Evolutionary conservation across 2,113 vertebrate genomes (phyloP).

Genomic region (Oceanites oceanicus): DNA sequence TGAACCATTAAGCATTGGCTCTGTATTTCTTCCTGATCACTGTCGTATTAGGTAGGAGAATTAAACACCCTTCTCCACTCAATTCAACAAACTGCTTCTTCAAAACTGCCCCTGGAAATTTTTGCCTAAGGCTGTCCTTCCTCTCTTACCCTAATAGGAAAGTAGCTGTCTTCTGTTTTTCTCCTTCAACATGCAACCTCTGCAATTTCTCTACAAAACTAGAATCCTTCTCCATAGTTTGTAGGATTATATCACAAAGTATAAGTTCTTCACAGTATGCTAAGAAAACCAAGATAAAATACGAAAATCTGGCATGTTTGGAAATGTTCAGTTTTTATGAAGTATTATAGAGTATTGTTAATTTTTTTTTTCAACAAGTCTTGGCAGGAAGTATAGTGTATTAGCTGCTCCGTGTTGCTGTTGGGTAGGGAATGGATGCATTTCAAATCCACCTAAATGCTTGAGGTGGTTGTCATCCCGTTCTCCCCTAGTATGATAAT

Average conservation of each 20-base stretch:
- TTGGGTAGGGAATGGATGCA: not conserved
- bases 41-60: not conserved
- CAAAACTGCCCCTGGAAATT: not conserved
- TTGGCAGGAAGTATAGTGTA: not conserved
- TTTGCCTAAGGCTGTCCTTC: not conserved
- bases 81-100: not conserved
- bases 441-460: not conserved
- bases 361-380: not conserved
- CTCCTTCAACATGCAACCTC: not conserved
- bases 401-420: not conserved
- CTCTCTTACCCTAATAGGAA: not conserved
- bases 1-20: constrained; percentile 43
- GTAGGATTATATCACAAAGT: not conserved
- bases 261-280: not conserved
- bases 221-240: not conserved
- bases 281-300: not conserved
- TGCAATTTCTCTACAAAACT: not conserved
- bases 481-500: not conserved
- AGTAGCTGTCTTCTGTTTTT: not conserved
- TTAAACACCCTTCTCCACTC: not conserved
- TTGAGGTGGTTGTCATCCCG: not conserved
- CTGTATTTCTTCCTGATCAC: not conserved
- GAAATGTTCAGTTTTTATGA: not conserved
- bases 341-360: not conserved
- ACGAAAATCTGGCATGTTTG: not conserved